Conservation (phyloP, 2,888 invertebrate genomes). For the Caenorhabditis zanzibari region DNA sequence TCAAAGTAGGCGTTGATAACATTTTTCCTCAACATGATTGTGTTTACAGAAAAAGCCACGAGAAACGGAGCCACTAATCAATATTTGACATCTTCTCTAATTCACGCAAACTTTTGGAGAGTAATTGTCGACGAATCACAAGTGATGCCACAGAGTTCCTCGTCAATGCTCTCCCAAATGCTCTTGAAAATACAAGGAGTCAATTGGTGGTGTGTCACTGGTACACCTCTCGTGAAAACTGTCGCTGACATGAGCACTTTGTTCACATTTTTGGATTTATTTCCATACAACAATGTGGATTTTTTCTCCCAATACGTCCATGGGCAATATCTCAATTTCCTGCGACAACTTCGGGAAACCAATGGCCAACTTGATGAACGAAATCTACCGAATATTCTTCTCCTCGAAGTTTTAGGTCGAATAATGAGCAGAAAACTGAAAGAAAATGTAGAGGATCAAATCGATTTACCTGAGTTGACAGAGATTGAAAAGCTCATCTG, state of each 20-base stretch:
- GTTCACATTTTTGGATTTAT: conserved; percentile 63
- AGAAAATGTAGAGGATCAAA: conserved; percentile 87
- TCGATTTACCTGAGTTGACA: conserved; percentile 88
- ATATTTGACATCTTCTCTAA: conserved; percentile 87
- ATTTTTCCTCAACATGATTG: not conserved
- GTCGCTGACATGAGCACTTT: conserved; percentile 68
- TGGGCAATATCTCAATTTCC: conserved; percentile 12
- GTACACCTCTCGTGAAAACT: conserved; percentile 88
- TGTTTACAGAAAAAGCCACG: conserved; percentile 2
- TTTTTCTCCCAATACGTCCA: conserved; percentile 31
- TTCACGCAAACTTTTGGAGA: conserved; percentile 89
- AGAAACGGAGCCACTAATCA: not conserved
- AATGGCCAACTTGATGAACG: not conserved
- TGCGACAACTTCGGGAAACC: not conserved
- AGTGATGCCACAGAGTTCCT: conserved; percentile 87
- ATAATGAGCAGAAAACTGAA: conserved; percentile 89
- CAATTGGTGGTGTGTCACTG: conserved; percentile 89
- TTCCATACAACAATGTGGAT: conserved; percentile 48
- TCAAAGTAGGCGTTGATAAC: conserved; percentile 5
- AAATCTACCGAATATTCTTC: not conserved
- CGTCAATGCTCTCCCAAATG: conserved; percentile 87
- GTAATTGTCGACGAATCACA: conserved; percentile 89
- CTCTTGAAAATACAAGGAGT: conserved; percentile 86
- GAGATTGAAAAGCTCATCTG: conserved; percentile 86
- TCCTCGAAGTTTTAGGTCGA: conserved; percentile 11